These are phyloP conservation scores for Atta colombica DNA, from an alignment of 1,140 invertebrate species.

Conservation along the genomic window DNA sequence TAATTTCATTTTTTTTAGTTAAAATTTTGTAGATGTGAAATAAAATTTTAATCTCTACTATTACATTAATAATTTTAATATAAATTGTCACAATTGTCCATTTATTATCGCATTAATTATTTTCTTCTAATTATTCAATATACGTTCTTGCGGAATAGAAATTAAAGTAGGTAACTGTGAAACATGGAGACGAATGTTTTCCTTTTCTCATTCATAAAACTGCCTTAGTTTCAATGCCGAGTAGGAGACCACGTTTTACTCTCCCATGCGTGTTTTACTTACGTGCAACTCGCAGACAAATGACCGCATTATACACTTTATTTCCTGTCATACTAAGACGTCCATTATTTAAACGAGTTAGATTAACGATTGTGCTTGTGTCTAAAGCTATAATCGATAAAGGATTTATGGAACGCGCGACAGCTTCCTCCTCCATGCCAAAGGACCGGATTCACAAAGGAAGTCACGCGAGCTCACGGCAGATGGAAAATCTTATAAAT, in stretches of 20 bases:
- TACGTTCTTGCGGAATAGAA: not conserved
- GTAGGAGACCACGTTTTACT: not conserved
- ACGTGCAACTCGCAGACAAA: constrained; percentile 31
- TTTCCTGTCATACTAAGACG: constrained; percentile 36
- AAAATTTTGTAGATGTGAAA: not conserved
- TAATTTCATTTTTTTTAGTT: not conserved
- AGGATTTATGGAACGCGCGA: constrained; percentile 47
- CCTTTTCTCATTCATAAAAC: constrained; percentile 31
- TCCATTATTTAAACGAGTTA: constrained; percentile 42
- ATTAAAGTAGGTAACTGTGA: not conserved
- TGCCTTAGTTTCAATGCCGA: constrained; percentile 27
- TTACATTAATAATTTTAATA: not conserved
- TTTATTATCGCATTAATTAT: not conserved
- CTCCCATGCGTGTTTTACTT: constrained; percentile 31
- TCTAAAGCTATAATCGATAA: constrained; percentile 45
- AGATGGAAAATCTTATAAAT: constrained; percentile 61
- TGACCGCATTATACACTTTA: constrained; percentile 23
- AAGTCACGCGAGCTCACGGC: constrained; percentile 46
- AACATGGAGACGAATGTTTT: constrained; percentile 34
- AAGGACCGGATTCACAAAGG: not conserved
- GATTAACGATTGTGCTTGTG: constrained; percentile 28
- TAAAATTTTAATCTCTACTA: not conserved
- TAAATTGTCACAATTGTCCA: not conserved
- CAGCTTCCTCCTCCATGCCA: constrained; percentile 31
- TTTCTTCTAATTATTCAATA: constrained; percentile 4